phyloP scores from a whole-genome alignment of 2,888 invertebrate species.

The Crossocerus cetratus region DNA sequence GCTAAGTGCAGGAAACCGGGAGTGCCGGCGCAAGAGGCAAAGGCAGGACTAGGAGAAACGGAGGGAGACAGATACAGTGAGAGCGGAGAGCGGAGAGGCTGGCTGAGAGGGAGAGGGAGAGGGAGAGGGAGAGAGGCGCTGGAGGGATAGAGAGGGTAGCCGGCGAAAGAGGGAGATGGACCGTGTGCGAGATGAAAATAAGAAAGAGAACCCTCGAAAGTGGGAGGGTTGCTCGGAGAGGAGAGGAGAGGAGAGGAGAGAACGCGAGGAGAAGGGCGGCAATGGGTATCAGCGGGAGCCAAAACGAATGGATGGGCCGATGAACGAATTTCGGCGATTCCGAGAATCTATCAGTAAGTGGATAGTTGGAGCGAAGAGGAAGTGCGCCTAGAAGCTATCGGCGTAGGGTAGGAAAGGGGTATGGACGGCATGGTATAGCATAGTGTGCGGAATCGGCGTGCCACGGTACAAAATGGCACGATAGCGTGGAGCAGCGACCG shows the following conservation, averaged over 20 bases:
- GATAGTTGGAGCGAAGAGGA: conserved; percentile 17
- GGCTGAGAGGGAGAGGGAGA: conserved; percentile 22
- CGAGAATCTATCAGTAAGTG: background rate
- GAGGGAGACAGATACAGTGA: conserved; percentile 36
- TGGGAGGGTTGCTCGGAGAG: background rate
- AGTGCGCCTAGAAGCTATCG: background rate
- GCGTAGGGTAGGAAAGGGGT: no score
- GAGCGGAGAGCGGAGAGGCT: conserved; percentile 28
- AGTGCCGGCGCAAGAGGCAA: conserved; percentile 67
- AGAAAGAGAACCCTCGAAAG: conserved; percentile 19
- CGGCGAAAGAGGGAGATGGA: conserved; percentile 52
- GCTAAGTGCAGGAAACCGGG: conserved; percentile 77
- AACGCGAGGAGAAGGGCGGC: background rate
- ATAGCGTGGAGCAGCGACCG: conserved; percentile 53
- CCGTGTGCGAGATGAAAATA: conserved; percentile 37
- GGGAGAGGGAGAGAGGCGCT: conserved; percentile 18
- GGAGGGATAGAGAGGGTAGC: conserved; percentile 13
- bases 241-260: background rate
- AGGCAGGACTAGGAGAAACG: conserved; percentile 52
- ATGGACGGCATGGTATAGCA: conserved; percentile 22
- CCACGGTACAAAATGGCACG: conserved; percentile 32
- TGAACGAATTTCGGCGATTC: background rate
- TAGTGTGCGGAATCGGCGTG: conserved; percentile 41
- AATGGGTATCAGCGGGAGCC: background rate
- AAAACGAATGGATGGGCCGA: background rate